Conservation (phyloP, 2,797 vertebrate species). For the Gouania willdenowi region DNA sequence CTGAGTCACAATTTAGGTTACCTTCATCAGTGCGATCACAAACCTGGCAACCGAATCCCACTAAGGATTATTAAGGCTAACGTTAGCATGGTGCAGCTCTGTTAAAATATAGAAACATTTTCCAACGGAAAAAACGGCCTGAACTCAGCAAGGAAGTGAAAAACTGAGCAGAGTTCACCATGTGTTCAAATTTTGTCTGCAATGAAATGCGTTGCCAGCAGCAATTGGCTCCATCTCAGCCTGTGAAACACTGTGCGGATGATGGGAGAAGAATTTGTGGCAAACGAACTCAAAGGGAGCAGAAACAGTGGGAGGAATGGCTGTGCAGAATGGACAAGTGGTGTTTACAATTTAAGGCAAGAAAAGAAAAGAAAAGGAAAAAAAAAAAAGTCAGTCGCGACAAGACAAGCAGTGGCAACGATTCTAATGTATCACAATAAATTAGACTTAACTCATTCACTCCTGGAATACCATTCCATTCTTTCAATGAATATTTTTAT, state of each 20-base stretch:
- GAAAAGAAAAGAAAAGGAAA: slow-evolving; percentile 3
- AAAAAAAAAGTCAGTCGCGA: too few species aligned
- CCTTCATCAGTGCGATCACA: slow-evolving; percentile 58
- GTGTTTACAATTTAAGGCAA: slow-evolving; percentile 44
- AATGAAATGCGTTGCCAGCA: slow-evolving; percentile 48
- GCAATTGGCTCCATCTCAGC: slow-evolving; percentile 48
- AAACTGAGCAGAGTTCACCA: slow-evolving; percentile 37
- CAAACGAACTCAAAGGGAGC: slow-evolving; percentile 53
- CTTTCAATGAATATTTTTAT: too few species aligned
- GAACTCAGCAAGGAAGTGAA: slow-evolving; percentile 24
- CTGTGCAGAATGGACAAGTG: slow-evolving; percentile 31
- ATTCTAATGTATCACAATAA: too few species aligned
- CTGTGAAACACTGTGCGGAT: slow-evolving; percentile 41
- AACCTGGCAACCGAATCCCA: slow-evolving; percentile 37
- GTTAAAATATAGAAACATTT: slow-evolving; percentile 8
- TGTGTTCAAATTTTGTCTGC: slow-evolving; percentile 53
- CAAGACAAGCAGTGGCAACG: too few species aligned
- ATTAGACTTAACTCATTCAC: too few species aligned
- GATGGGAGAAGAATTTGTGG: slow-evolving; percentile 50
- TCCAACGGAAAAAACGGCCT: slow-evolving; percentile 7
- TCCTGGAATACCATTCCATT: too few species aligned
- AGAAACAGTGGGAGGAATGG: slow-evolving; percentile 29
- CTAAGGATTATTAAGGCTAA: slow-evolving; percentile 39
- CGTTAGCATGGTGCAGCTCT: slow-evolving; percentile 45
- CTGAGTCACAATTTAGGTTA: slow-evolving; percentile 46